Evolutionary conservation across 2,113 vertebrate species (phyloP), one percentile per base, ranked within the genome.

Genomic region (Microtus ochrogaster): DNA sequence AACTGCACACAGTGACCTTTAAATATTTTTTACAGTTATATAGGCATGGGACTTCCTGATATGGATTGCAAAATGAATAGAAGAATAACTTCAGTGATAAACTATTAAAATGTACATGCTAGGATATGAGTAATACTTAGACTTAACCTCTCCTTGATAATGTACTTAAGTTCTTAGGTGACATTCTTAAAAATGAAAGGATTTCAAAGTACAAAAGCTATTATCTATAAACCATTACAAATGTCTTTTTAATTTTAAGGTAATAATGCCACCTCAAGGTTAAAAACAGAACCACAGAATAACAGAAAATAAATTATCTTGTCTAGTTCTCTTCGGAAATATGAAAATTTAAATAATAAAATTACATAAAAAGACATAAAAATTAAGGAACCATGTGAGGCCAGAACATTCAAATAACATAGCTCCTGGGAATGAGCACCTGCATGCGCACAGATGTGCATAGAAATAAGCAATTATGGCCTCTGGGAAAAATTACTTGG

Each of bases 201-300:
- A 93, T 66, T 94, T 65, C 65, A 63, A 89, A 89, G 72, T 86
- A 86, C 91, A 81, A 93, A 97, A 96, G 74, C 36, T 61, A 90
- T 4, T 26, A 66, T 92, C 47, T 96, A 66, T 72, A 96, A 96
- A 78, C 44, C 76, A 94, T 91, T 94, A 47, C 12, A 88, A 91
- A 88, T 72, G 33, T 79, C 76, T 89, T 94, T 81, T 63, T 89
- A 96, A 94, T 87, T 90, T 91, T 94, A 94, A 92, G 93, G 85
- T 85, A 95, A 89, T 68, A 47, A 94, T 91, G 52, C 52, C 55
- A 92, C 58, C 61, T 91, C 30, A 95, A 88, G 61, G 94, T 94
- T 95, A 88, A 95, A 74, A 97, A 90, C 36, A 94, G 83, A 95
- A 89, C 74, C 61, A 93, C 16, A 90, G 92, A 92, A 92, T 87